Evolutionary conservation across 2,113 vertebrate genomes (phyloP).

Genomic region (Ploceus nigricollis): DNA sequence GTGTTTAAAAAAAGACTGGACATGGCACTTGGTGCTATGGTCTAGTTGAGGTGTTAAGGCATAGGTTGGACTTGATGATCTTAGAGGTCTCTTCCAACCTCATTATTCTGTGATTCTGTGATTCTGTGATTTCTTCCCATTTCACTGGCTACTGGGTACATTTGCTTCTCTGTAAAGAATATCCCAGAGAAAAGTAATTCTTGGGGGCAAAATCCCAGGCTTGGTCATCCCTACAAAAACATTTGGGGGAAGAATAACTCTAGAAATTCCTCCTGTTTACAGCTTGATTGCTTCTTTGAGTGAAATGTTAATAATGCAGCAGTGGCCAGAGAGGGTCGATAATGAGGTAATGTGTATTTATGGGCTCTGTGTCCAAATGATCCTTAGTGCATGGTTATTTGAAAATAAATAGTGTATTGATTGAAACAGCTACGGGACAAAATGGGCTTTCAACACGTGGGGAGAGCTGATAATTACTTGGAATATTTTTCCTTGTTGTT

Average conservation of each 20-base stretch:
- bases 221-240: neutral
- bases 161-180: neutral
- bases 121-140: too few species aligned
- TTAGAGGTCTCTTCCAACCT: too few species aligned
- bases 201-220: neutral
- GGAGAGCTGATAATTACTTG: slow-evolving; percentile 26
- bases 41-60: too few species aligned
- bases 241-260: neutral
- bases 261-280: slow-evolving; percentile 12
- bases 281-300: slow-evolving; percentile 30
- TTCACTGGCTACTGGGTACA: neutral
- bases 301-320: slow-evolving; percentile 50
- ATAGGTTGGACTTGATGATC: too few species aligned
- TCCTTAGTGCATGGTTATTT: slow-evolving; percentile 30
- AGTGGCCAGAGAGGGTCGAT: slow-evolving; percentile 38
- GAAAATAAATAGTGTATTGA: slow-evolving; percentile 57
- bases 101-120: too few species aligned
- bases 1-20: too few species aligned
- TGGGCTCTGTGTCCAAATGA: slow-evolving; percentile 37
- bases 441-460: neutral
- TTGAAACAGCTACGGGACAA: neutral
- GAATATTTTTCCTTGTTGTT: neutral
- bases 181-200: neutral
- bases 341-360: slow-evolving; percentile 58
- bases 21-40: too few species aligned